These are phyloP conservation scores for Scopus umbretta DNA, from an alignment of 2,113 vertebrate genomes.

Conservation along the genomic window DNA sequence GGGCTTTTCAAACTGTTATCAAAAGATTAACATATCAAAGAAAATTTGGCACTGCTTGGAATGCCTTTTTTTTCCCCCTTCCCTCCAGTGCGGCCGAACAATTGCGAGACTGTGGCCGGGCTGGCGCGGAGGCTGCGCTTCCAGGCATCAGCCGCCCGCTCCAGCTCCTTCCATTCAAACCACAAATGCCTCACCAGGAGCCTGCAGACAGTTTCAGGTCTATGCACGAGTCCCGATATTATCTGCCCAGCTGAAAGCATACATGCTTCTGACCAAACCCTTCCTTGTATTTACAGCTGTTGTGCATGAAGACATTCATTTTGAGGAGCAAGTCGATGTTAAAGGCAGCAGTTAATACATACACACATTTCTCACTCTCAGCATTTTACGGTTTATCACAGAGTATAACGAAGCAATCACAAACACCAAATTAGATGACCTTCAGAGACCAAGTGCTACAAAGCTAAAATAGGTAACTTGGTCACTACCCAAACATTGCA, in stretches of 20 bases:
- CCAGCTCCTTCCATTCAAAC: constrained; percentile 56
- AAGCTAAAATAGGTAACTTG: neutral
- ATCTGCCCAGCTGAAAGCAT: constrained; percentile 75
- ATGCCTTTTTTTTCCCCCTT: neutral
- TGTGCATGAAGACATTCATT: neutral
- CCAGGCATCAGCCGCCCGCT: constrained; percentile 21
- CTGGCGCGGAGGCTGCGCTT: constrained; percentile 43
- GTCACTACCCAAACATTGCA: neutral
- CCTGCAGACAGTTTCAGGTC: constrained; percentile 33
- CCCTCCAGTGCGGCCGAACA: constrained; percentile 50
- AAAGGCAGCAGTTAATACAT: neutral
- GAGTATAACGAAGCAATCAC: neutral
- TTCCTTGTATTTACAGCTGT: constrained; percentile 85
- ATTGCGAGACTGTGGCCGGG: constrained; percentile 47
- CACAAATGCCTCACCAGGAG: constrained; percentile 36
- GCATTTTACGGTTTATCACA: neutral
- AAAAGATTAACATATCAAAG: constrained; percentile 71
- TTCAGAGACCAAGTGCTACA: neutral
- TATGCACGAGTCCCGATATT: constrained; percentile 72
- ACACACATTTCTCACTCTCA: neutral
- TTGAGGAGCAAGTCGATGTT: neutral
- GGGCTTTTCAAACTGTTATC: constrained; percentile 67
- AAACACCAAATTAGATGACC: neutral
- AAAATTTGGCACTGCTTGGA: constrained; percentile 62
- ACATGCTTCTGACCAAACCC: constrained; percentile 84